A percentile compares a stretch with the other conserved stretches of the same genome.
Conservation (phyloP, 2,113 vertebrate species). For the Callithrix jacchus region DNA sequence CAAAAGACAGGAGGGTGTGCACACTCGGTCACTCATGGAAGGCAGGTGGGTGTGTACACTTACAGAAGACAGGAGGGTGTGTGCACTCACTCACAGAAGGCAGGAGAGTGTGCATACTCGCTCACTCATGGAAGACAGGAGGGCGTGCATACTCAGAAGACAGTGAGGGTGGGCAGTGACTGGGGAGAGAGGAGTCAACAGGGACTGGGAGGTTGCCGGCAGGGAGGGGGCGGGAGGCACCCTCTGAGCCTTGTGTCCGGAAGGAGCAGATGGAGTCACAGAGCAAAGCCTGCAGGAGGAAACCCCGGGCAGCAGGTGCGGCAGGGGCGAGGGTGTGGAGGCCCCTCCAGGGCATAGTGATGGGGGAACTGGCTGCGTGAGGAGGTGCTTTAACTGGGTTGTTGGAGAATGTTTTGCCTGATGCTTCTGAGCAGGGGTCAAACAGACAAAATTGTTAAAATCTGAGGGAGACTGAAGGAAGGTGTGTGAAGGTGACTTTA, state of each 20-base stretch:
- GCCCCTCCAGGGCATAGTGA: rapidly evolving
- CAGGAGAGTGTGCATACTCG: too few relatives aligned
- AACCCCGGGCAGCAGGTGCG: rapidly evolving
- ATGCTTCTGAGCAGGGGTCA: neutral
- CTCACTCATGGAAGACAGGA: too few relatives aligned
- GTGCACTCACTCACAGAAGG: too few relatives aligned
- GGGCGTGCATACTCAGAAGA: too few relatives aligned
- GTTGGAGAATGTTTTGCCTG: rapidly evolving
- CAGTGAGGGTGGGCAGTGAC: too few relatives aligned
- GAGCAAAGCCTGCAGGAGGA: rapidly evolving
- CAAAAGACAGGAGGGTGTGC: too few relatives aligned
- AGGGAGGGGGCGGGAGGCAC: too few relatives aligned
- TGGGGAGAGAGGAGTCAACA: too few relatives aligned
- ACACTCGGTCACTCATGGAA: too few relatives aligned
- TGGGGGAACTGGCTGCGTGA: rapidly evolving
- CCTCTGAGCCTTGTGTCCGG: rapidly evolving
- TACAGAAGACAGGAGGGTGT: too few relatives aligned
- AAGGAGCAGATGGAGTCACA: rapidly evolving
- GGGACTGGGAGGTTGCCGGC: neutral
- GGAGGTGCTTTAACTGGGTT: rapidly evolving
- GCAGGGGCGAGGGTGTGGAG: rapidly evolving
- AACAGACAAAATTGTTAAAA: too few relatives aligned
- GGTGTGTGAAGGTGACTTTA: rapidly evolving
- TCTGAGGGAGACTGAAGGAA: neutral
- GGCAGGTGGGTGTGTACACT: too few relatives aligned